These are phyloP conservation scores for Macrophya alboannulata DNA, from an alignment of 2,888 invertebrate genomes.

Conservation along the genomic window DNA sequence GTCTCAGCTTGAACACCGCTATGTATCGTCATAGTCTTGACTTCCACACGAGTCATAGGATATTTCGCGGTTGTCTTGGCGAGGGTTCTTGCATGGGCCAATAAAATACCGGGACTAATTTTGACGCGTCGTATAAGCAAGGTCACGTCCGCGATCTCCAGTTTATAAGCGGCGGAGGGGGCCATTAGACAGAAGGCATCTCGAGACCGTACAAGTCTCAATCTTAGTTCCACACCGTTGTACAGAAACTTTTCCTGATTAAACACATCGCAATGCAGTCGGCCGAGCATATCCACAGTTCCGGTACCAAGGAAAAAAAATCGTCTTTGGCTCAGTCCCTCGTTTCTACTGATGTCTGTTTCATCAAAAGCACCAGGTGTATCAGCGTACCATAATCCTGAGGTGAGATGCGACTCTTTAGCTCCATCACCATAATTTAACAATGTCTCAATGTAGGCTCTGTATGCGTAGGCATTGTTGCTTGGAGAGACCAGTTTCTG, in stretches of 20 bases:
- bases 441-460: no score
- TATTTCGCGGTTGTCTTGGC: constrained; percentile 64
- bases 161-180: constrained; percentile 30
- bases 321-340: no score
- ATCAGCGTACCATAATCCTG: constrained; percentile 60
- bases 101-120: constrained; percentile 63
- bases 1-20: constrained; percentile 64
- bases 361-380: constrained; percentile 44
- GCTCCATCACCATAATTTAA: neutral
- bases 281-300: constrained; percentile 50
- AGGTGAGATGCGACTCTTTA: constrained; percentile 52
- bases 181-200: constrained; percentile 58
- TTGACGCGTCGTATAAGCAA: constrained; percentile 62
- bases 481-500: constrained; percentile 10
- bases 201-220: constrained; percentile 56
- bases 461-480: neutral
- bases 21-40: constrained; percentile 65
- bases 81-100: constrained; percentile 66
- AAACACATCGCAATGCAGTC: constrained; percentile 60
- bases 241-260: constrained; percentile 61
- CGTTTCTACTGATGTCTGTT: neutral
- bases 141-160: constrained; percentile 58
- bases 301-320: neutral
- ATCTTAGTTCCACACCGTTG: constrained; percentile 60
- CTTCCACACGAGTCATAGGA: constrained; percentile 56